Percentiles rank a stretch among this genome's conserved stretches.
phyloP scores from a whole-genome alignment of 1,140 invertebrate species.

The Hormaphis cornu region DNA sequence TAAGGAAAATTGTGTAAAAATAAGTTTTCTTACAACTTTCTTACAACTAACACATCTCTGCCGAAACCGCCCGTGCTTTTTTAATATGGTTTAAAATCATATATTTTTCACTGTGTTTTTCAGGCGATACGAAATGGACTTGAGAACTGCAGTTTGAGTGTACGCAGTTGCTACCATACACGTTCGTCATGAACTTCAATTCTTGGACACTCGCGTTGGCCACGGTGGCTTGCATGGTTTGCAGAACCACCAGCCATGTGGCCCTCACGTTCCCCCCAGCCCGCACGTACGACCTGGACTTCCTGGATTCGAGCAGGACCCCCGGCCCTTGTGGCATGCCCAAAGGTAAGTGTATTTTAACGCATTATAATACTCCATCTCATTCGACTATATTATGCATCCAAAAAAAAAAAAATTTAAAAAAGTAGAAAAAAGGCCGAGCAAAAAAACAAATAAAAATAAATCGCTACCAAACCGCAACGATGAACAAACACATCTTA shows the following conservation, averaged over 20 bases:
- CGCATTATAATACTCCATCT: too few species aligned
- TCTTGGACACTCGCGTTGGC: constrained; percentile 5
- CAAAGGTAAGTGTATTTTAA: constrained; percentile 67
- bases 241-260: constrained; percentile 50
- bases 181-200: constrained; percentile 6
- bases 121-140: constrained; percentile 12
- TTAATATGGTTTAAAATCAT: neutral
- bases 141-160: constrained; percentile 4
- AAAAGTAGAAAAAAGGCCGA: too few species aligned
- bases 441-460: too few species aligned
- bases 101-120: neutral
- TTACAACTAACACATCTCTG: too few species aligned
- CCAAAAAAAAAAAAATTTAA: too few species aligned
- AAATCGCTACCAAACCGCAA: too few species aligned
- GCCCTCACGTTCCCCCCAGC: constrained; percentile 77
- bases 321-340: constrained; percentile 90
- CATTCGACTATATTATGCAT: too few species aligned
- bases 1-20: too few species aligned
- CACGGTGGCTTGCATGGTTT: constrained; percentile 22
- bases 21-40: too few species aligned
- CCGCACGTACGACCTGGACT: constrained; percentile 81
- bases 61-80: too few species aligned
- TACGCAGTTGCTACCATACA: neutral
- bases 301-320: constrained; percentile 83
- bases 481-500: too few species aligned